Evolutionary conservation across 2,797 vertebrate genomes (phyloP).

Genomic region (Rhinogobio ventralis): DNA sequence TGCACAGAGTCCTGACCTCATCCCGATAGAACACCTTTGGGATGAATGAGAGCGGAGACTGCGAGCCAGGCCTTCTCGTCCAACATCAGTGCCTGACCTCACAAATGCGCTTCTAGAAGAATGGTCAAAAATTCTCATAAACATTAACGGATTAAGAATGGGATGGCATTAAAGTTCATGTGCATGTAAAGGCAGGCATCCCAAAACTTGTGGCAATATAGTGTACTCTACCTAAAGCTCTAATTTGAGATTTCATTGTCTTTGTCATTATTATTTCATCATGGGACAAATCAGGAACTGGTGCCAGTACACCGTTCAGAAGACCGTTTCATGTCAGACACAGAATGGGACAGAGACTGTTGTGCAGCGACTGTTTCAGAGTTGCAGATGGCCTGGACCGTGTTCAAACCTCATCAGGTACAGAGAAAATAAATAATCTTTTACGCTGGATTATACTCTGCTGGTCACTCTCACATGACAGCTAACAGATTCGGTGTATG

Average conservation of each 20-base stretch:
- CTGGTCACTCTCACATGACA: background rate
- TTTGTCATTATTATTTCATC: constrained; percentile 26
- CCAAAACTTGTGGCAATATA: too few species aligned
- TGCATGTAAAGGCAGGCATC: too few species aligned
- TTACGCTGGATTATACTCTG: background rate
- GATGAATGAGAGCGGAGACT: too few species aligned
- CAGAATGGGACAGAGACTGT: constrained; percentile 92
- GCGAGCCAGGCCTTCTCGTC: too few species aligned
- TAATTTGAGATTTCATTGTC: background rate
- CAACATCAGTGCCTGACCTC: too few species aligned
- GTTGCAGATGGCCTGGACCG: constrained; percentile 93
- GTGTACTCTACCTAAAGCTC: background rate
- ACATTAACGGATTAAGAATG: too few species aligned
- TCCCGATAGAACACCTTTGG: too few species aligned
- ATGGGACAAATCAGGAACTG: constrained; percentile 83
- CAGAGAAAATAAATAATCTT: constrained; percentile 5
- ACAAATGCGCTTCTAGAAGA: too few species aligned
- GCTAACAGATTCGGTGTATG: background rate
- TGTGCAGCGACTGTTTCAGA: constrained; percentile 92
- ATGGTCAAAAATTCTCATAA: too few species aligned
- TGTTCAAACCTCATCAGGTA: constrained; percentile 96
- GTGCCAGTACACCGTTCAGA: constrained; percentile 92
- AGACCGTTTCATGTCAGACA: constrained; percentile 92
- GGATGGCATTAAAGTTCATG: too few species aligned
- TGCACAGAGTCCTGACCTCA: too few species aligned